Conservation (phyloP, 2,888 invertebrate genomes). For the Stenoptilia bipunctidactyla region DNA sequence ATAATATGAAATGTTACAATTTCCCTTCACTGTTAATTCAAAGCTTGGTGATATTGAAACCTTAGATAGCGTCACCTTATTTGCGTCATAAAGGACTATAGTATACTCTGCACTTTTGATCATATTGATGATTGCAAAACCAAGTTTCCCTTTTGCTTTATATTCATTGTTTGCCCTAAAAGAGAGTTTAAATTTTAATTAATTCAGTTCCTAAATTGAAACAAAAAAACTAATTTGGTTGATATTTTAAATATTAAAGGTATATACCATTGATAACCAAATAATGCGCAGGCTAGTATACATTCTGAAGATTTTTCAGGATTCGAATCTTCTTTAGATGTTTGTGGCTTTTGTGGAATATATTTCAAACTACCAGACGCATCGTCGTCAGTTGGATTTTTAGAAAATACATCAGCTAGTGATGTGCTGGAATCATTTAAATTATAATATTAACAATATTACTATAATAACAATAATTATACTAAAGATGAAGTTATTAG, state of each 20-base stretch:
- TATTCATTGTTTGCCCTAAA: slow-evolving; percentile 42
- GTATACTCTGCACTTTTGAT: slow-evolving; percentile 30
- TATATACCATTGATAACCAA: slow-evolving; percentile 49
- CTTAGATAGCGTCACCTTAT: slow-evolving; percentile 44
- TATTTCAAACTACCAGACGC: slow-evolving; percentile 47
- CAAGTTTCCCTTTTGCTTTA: slow-evolving; percentile 41
- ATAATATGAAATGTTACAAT: slow-evolving; percentile 42
- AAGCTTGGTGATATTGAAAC: slow-evolving; percentile 28
- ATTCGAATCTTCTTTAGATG: slow-evolving; percentile 26
- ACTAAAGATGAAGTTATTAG: too few species aligned
- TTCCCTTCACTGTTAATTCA: slow-evolving; percentile 36
- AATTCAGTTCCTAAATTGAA: too few species aligned
- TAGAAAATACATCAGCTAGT: slow-evolving; percentile 48
- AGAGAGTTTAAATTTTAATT: too few species aligned
- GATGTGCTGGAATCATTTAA: slow-evolving; percentile 54
- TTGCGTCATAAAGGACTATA: slow-evolving; percentile 48
- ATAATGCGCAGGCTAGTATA: slow-evolving; percentile 41
- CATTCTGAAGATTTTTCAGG: slow-evolving; percentile 30
- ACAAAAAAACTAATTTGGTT: too few species aligned
- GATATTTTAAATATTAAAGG: too few species aligned
- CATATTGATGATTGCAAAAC: slow-evolving; percentile 49
- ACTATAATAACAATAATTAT: too few species aligned
- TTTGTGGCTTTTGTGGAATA: slow-evolving; percentile 36
- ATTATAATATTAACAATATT: too few species aligned
- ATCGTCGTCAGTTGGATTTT: slow-evolving; percentile 19